A percentile compares a stretch with the other conserved stretches of the same genome.
Evolutionary conservation across 2,113 vertebrate genomes (phyloP).

Genomic region (Sorex araneus): DNA sequence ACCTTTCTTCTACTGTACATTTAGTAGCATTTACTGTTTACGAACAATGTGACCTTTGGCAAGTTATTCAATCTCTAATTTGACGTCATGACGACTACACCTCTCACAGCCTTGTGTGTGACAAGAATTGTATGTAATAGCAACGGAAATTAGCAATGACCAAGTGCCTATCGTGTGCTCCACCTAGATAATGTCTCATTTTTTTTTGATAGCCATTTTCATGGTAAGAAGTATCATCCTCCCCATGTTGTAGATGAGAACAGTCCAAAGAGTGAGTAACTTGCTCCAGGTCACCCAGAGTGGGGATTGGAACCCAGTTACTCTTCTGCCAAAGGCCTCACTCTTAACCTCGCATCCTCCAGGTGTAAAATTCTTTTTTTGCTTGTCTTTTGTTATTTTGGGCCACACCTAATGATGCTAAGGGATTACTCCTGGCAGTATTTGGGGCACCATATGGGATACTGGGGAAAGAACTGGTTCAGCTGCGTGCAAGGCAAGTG

Average conservation of each 20-base stretch:
- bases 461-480: too few relatives aligned
- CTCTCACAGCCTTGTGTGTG: not conserved
- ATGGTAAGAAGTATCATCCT: not conserved
- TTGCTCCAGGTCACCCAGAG: not conserved
- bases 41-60: not conserved
- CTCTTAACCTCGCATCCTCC: not conserved
- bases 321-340: not conserved
- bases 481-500: too few relatives aligned
- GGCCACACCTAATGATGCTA: too few relatives aligned
- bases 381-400: too few relatives aligned
- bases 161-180: not conserved
- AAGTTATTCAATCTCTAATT: not conserved
- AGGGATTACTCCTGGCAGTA: too few relatives aligned
- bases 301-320: not conserved
- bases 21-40: not conserved
- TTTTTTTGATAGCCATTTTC: not conserved
- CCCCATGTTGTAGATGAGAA: slow-evolving; percentile 11
- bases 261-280: not conserved
- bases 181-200: too few relatives aligned
- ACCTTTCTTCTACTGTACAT: slow-evolving; percentile 3
- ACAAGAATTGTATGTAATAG: not conserved
- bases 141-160: slow-evolving; percentile 1
- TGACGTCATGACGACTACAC: not conserved
- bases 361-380: not conserved
- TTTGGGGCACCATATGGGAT: too few relatives aligned